Evolutionary conservation across 1,140 invertebrate genomes (phyloP).

Genomic region (Tetragonula clypearis): DNA sequence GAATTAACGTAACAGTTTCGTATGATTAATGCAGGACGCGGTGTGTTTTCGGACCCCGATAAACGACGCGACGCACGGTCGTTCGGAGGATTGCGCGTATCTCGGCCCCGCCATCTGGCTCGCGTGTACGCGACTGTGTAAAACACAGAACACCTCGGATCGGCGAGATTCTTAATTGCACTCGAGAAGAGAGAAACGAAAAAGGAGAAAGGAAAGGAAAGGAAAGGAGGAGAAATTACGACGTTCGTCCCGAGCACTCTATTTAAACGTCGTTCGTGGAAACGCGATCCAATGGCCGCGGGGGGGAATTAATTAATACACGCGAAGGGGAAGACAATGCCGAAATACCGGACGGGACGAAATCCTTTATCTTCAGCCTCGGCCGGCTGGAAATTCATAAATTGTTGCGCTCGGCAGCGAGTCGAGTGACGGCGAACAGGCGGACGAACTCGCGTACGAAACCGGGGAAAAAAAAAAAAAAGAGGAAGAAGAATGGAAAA

Average conservation of each 20-base stretch:
- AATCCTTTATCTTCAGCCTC: conserved; percentile 26
- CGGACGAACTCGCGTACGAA: no score
- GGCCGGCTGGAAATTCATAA: conserved; percentile 32
- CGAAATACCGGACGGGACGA: neutral
- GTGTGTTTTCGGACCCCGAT: conserved; percentile 1
- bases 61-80: neutral
- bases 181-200: conserved; percentile 27
- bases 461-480: no score
- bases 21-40: conserved; percentile 35
- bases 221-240: conserved; percentile 20
- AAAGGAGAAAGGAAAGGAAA: neutral
- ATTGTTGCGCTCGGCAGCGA: conserved; percentile 14
- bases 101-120: conserved; percentile 1
- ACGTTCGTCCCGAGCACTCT: conserved; percentile 40
- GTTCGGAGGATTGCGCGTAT: neutral
- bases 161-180: conserved; percentile 32
- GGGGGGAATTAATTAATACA: conserved; percentile 43
- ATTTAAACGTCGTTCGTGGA: conserved; percentile 53
- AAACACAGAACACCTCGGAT: conserved; percentile 19
- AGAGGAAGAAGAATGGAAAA: no score
- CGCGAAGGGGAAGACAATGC: conserved; percentile 26
- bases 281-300: conserved; percentile 3
- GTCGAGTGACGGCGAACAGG: neutral
- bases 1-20: conserved; percentile 35
- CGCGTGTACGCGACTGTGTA: conserved; percentile 32